Conservation (phyloP, 2,113 vertebrate species). For the Istiophorus platypterus region DNA sequence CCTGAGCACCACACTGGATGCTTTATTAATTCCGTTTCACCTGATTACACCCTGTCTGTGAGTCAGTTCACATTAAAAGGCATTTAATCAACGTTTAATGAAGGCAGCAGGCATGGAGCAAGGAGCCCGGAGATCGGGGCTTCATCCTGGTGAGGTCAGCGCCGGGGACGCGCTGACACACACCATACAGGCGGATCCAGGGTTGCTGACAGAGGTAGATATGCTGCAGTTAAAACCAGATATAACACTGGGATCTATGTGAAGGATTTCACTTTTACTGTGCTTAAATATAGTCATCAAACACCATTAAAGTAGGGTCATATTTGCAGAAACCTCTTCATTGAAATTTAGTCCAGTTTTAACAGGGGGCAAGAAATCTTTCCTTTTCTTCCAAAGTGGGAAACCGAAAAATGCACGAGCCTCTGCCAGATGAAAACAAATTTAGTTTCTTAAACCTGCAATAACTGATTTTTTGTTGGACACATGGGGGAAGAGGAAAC, state of each 20-base stretch:
- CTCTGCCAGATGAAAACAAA: no score
- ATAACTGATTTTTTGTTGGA: no score
- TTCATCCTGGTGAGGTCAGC: conserved; percentile 55
- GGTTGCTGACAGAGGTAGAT: background rate
- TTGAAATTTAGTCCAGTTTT: background rate
- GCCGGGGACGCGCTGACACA: conserved; percentile 19
- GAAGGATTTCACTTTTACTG: background rate
- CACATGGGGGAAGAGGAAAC: no score
- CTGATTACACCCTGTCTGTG: conserved; percentile 80
- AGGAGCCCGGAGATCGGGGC: conserved; percentile 37
- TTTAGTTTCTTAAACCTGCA: no score
- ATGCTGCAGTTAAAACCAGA: background rate
- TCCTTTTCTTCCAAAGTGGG: no score
- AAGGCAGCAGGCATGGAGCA: conserved; percentile 41
- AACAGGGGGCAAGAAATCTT: no score
- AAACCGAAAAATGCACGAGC: no score
- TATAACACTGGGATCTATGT: no score
- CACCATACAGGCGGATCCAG: background rate
- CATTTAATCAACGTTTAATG: conserved; percentile 85
- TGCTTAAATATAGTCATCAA: background rate
- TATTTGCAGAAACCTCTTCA: no score
- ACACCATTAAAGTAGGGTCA: background rate
- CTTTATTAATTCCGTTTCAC: conserved; percentile 85
- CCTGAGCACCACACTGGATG: conserved; percentile 65
- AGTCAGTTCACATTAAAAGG: conserved; percentile 81